These are phyloP conservation scores for Lampris megalopsis DNA, from an alignment of 2,113 vertebrate genomes.

Conservation along the genomic window DNA sequence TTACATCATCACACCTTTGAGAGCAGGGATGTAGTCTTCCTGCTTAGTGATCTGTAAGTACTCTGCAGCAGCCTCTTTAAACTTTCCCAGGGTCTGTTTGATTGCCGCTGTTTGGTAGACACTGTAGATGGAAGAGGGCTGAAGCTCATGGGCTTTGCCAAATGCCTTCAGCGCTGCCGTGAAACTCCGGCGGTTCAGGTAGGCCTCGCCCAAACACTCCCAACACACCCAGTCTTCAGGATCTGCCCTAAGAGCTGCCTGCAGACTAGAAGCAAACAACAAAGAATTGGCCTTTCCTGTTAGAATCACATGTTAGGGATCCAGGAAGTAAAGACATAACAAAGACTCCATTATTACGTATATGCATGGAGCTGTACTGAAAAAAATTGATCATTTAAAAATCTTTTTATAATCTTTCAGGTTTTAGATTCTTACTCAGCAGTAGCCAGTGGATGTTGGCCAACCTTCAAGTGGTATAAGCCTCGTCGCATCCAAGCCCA, in stretches of 20 bases:
- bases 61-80: slow-evolving; percentile 87
- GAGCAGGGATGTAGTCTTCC: slow-evolving; percentile 92
- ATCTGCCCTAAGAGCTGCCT: slow-evolving; percentile 95
- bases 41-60: slow-evolving; percentile 88
- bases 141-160: slow-evolving; percentile 90
- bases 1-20: slow-evolving; percentile 87
- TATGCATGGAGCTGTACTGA: not conserved
- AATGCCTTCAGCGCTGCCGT: slow-evolving; percentile 94
- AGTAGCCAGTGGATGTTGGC: slow-evolving; percentile 88
- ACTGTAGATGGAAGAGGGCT: slow-evolving; percentile 91
- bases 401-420: too few species aligned
- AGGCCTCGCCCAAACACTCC: slow-evolving; percentile 97
- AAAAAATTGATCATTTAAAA: not conserved
- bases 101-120: slow-evolving; percentile 92
- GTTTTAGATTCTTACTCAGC: slow-evolving; percentile 87
- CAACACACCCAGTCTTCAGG: slow-evolving; percentile 94
- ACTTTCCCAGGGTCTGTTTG: slow-evolving; percentile 93
- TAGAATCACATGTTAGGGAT: too few species aligned
- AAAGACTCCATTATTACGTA: not conserved
- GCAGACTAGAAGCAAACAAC: slow-evolving; percentile 83
- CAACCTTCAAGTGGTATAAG: slow-evolving; percentile 89
- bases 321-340: not conserved
- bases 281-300: not conserved
- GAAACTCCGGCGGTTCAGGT: slow-evolving; percentile 92
- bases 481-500: slow-evolving; percentile 98